A percentile compares a stretch with the other conserved stretches of the same genome.
Conservation (phyloP, 2,797 vertebrate genomes). For the Pantherophis vulpinus region DNA sequence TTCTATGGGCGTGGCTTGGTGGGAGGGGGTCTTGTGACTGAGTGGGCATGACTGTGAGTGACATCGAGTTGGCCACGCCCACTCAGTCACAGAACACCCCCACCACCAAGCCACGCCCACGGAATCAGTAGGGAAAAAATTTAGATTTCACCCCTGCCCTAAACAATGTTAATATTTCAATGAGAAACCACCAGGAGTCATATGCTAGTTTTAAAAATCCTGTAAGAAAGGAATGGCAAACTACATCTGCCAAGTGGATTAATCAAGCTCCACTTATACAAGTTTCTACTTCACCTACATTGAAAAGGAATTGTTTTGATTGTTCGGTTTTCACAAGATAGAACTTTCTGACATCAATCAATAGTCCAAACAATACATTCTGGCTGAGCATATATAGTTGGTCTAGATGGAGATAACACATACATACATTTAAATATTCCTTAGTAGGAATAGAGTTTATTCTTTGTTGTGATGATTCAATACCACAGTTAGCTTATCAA, state of each 20-base stretch:
- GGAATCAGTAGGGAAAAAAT: no score
- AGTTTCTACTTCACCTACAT: neutral
- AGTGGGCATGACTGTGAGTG: no score
- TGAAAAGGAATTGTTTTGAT: neutral
- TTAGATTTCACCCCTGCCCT: neutral
- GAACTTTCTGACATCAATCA: neutral
- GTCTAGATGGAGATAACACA: neutral
- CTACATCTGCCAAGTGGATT: neutral
- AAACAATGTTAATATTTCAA: neutral
- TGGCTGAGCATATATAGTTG: neutral
- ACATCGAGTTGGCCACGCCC: no score
- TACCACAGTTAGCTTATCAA: constrained; percentile 4
- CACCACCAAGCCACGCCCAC: no score
- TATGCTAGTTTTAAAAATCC: neutral
- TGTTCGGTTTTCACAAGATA: neutral
- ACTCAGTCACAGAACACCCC: no score
- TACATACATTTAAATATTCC: no score
- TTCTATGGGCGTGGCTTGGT: no score
- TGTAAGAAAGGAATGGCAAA: neutral
- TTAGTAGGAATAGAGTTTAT: neutral
- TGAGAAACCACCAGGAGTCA: neutral
- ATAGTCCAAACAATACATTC: neutral
- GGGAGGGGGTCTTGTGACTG: no score
- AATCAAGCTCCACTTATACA: neutral
- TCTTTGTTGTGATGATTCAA: neutral